Conservation (phyloP, 2,113 vertebrate genomes). For the Crotalus helleri region DNA sequence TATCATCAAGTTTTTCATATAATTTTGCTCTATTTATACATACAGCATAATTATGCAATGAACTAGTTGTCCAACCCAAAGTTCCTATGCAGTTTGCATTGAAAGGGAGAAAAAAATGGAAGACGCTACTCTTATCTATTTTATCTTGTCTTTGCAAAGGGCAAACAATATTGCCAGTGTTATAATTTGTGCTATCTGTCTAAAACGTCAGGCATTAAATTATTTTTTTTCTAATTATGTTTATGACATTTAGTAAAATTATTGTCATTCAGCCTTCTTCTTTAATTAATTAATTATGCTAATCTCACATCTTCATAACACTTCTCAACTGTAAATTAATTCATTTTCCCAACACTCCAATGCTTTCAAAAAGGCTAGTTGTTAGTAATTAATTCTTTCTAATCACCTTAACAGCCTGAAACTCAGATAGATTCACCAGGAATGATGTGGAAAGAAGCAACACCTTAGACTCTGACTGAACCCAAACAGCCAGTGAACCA, state of each 20-base stretch:
- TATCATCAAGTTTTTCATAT: neutral
- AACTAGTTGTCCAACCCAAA: neutral
- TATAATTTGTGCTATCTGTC: neutral
- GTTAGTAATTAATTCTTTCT: neutral
- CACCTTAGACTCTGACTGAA: neutral
- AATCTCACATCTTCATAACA: conserved; percentile 12
- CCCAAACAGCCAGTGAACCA: neutral
- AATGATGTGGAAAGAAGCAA: neutral
- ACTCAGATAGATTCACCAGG: neutral
- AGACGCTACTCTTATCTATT: neutral
- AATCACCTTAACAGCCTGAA: neutral
- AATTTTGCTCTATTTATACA: neutral
- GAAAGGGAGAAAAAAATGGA: neutral
- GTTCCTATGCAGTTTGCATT: neutral
- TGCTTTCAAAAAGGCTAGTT: neutral
- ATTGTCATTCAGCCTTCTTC: conserved; percentile 8
- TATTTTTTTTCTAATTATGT: neutral
- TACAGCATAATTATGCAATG: neutral
- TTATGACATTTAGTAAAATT: conserved; percentile 20
- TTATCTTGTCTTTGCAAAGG: neutral
- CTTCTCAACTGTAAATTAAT: conserved; percentile 7
- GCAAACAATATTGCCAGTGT: neutral
- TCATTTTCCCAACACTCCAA: neutral
- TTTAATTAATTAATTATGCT: conserved; percentile 18
- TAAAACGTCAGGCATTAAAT: conserved; percentile 3